Percentiles rank a stretch among this genome's conserved stretches.
Conservation (phyloP, 2,113 vertebrate genomes). For the Anoura caudifer region DNA sequence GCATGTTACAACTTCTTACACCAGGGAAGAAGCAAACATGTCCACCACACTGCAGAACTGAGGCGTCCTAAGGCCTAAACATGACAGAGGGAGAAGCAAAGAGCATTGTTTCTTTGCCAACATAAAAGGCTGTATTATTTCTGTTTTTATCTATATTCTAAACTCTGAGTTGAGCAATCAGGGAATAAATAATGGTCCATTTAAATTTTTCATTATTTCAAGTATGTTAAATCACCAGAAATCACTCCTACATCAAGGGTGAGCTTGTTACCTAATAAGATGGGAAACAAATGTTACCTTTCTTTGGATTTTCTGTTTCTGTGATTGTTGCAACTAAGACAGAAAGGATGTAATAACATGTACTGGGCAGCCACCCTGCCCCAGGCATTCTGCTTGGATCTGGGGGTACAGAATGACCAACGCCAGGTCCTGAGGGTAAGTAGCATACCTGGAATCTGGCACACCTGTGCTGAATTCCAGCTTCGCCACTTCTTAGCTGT, state of each 20-base stretch:
- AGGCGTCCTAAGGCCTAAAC: background rate
- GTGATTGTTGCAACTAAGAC: constrained; percentile 50
- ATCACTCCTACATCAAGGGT: constrained; percentile 69
- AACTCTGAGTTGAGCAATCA: constrained; percentile 64
- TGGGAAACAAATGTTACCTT: constrained; percentile 52
- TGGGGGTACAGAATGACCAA: background rate
- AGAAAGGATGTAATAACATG: background rate
- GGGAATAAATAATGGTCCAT: constrained; percentile 65
- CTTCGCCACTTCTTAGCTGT: background rate
- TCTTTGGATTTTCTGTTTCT: constrained; percentile 34
- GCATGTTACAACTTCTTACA: rapidly evolving
- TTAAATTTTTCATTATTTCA: constrained; percentile 73
- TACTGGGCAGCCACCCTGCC: rapidly evolving
- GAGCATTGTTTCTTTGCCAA: constrained; percentile 33
- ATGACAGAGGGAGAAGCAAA: background rate
- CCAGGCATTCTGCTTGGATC: background rate
- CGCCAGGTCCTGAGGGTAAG: background rate
- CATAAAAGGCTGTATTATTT: constrained; percentile 57
- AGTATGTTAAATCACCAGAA: constrained; percentile 67
- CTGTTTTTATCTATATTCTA: constrained; percentile 62
- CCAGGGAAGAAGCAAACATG: background rate
- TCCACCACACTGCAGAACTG: background rate
- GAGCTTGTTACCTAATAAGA: constrained; percentile 65
- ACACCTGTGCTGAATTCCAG: background rate
- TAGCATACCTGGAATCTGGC: background rate